Evolutionary conservation across 2,888 invertebrate genomes (phyloP).

Genomic region (Uloborus plumipes): DNA sequence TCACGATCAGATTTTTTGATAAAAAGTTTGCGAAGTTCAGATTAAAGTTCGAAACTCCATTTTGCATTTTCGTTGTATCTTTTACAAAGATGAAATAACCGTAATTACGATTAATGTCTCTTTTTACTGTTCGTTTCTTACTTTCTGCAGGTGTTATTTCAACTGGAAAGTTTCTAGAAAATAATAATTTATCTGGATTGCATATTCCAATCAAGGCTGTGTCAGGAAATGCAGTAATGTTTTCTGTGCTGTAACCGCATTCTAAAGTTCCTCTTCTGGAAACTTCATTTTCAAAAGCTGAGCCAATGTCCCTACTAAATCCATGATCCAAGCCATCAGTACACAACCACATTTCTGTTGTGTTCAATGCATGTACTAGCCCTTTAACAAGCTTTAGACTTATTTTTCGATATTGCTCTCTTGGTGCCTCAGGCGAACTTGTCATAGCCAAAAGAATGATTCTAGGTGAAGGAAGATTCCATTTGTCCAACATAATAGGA

Average conservation of each 20-base stretch:
- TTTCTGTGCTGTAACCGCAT: background rate
- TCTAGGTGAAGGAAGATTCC: conserved; percentile 29
- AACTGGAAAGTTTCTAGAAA: conserved; percentile 7
- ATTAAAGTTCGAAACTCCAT: conserved; percentile 6
- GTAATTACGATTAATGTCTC: conserved; percentile 13
- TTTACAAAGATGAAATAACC: conserved; percentile 33
- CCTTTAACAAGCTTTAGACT: conserved; percentile 24
- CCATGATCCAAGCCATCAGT: conserved; percentile 22
- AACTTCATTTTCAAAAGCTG: conserved; percentile 19
- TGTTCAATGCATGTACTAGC: conserved; percentile 32
- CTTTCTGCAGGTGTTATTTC: background rate
- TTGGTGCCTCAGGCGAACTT: background rate
- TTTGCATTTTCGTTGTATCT: background rate
- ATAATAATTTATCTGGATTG: background rate
- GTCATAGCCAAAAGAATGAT: conserved; percentile 26
- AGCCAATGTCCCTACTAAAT: conserved; percentile 26
- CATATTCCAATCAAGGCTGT: conserved; percentile 34
- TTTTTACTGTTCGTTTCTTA: background rate
- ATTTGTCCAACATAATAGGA: conserved; percentile 1
- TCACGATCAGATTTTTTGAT: background rate
- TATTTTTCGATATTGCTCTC: background rate
- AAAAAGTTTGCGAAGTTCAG: conserved; percentile 16
- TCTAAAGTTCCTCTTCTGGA: conserved; percentile 6
- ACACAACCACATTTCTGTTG: conserved; percentile 53
- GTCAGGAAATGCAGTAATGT: conserved; percentile 14